Percentiles rank a stretch among this genome's conserved stretches.
These are phyloP conservation scores for Thalassaphorura encarpata DNA, from an alignment of 1,140 invertebrate genomes.

Conservation along the genomic window DNA sequence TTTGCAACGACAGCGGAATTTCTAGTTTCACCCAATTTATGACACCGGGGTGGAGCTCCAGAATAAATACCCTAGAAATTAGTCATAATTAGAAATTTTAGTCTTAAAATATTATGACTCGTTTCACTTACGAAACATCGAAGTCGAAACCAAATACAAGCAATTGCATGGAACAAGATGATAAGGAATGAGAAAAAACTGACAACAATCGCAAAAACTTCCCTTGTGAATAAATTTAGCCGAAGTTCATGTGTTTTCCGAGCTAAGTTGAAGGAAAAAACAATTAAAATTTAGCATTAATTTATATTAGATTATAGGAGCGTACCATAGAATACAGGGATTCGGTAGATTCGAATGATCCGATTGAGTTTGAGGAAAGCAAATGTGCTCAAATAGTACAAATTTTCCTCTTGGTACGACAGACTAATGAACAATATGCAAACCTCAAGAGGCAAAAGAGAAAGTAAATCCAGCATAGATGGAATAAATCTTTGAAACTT, in stretches of 20 bases:
- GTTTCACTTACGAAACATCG: slow-evolving; percentile 5
- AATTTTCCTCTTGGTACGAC: neutral
- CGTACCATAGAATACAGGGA: slow-evolving; percentile 11
- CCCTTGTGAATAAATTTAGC: neutral
- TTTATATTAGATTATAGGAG: neutral
- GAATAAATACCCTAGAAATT: neutral
- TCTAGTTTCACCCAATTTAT: neutral
- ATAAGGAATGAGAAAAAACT: slow-evolving; percentile 7
- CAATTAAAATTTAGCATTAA: neutral
- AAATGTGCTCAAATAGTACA: neutral
- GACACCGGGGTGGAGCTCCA: neutral
- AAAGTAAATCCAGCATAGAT: neutral
- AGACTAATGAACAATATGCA: neutral
- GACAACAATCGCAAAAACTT: neutral
- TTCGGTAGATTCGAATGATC: slow-evolving; percentile 6
- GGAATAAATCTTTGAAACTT: neutral
- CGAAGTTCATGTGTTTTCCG: slow-evolving; percentile 5
- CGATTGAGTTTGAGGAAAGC: neutral
- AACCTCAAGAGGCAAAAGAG: slow-evolving; percentile 6
- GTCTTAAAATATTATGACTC: neutral
- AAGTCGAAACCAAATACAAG: slow-evolving; percentile 11
- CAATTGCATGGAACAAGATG: slow-evolving; percentile 9
- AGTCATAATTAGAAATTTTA: neutral
- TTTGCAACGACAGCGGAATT: neutral
- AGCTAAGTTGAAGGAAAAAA: neutral